A percentile compares a stretch with the other conserved stretches of the same genome.
These are phyloP conservation scores for Heliconius hermathena DNA, from an alignment of 1,140 invertebrate species.

Conservation along the genomic window DNA sequence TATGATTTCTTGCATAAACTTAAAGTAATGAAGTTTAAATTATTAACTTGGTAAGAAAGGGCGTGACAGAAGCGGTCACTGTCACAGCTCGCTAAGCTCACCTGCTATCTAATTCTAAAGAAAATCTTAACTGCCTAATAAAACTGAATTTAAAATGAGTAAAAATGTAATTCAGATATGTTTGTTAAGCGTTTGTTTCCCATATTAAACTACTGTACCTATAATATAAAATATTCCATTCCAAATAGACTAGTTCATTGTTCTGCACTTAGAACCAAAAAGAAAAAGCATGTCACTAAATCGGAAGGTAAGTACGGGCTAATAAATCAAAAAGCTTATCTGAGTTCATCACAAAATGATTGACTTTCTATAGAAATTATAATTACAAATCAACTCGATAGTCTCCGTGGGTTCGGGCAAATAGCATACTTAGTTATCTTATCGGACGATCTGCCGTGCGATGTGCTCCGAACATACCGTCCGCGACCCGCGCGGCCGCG, in stretches of 20 bases:
- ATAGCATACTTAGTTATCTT: conserved; percentile 69
- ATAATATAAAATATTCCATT: not conserved
- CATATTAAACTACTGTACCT: not conserved
- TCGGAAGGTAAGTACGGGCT: conserved; percentile 36
- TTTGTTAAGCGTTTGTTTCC: too few species aligned
- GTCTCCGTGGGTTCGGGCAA: conserved; percentile 57
- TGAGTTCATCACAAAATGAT: conserved; percentile 62
- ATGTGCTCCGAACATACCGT: conserved; percentile 57
- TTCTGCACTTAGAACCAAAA: not conserved
- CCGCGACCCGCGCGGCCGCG: conserved; percentile 52
- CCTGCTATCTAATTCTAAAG: conserved; percentile 18
- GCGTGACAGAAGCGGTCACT: conserved; percentile 40
- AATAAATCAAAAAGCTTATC: conserved; percentile 56
- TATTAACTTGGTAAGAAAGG: conserved; percentile 28
- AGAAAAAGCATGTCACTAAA: conserved; percentile 11
- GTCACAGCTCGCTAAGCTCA: conserved; percentile 35
- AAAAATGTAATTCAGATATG: too few species aligned
- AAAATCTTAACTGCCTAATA: not conserved
- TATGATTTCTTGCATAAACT: conserved; percentile 22
- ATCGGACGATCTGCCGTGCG: conserved; percentile 54
- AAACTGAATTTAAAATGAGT: too few species aligned
- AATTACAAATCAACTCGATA: conserved; percentile 70
- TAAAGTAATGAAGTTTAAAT: conserved; percentile 10
- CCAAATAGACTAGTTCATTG: not conserved
- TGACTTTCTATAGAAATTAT: conserved; percentile 73